Percentiles rank a stretch among this genome's conserved stretches.
Evolutionary conservation across 2,888 invertebrate genomes (phyloP).

Genomic region (Macrosiphum euphorbiae): DNA sequence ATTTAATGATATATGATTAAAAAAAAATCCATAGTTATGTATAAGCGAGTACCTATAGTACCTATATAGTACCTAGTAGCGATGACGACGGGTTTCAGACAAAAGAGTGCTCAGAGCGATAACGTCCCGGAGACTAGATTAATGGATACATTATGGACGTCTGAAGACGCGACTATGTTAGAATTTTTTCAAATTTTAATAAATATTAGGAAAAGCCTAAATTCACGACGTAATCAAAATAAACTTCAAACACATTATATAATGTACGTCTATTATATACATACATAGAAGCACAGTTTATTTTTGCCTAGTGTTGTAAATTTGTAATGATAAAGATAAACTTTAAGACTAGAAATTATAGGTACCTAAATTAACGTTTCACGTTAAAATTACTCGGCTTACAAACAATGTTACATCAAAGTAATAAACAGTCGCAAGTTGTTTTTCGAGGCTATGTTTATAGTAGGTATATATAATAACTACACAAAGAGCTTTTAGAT

Average conservation of each 20-base stretch:
- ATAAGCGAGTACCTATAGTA: background rate
- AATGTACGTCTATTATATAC: background rate
- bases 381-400: slow-evolving; percentile 51
- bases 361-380: slow-evolving; percentile 22
- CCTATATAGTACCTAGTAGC: background rate
- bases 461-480: slow-evolving; percentile 14
- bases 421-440: slow-evolving; percentile 41
- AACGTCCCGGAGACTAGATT: background rate
- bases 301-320: background rate
- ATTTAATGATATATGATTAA: background rate
- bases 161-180: background rate
- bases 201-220: background rate
- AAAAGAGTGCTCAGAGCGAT: background rate
- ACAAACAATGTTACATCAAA: slow-evolving; percentile 56
- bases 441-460: background rate
- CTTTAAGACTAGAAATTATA: slow-evolving; percentile 32
- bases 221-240: background rate
- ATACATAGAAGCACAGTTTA: background rate
- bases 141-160: background rate
- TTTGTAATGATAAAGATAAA: slow-evolving; percentile 47
- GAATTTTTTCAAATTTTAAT: background rate
- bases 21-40: background rate
- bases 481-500: slow-evolving; percentile 37
- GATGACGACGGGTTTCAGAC: background rate
- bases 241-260: background rate